Base-by-base conservation (phyloP, 2,888 invertebrate genomes). In the Eugnorisma glareosa region DNA sequence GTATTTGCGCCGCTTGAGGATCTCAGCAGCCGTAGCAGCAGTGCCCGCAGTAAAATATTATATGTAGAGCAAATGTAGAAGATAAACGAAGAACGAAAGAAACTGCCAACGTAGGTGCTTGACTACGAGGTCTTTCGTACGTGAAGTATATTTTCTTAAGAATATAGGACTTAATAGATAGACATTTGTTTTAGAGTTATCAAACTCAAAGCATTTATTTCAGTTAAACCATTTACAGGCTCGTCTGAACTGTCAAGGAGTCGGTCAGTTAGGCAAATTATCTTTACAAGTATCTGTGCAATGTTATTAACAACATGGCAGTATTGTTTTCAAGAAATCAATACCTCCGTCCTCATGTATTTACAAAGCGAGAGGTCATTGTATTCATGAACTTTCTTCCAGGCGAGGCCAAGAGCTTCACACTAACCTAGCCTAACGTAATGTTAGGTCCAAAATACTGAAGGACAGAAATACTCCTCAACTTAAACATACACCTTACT, bases 351-450 rank as follows among this genome's bases (percentile, higher is more conserved):
- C 54, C 54, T 40, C 21, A 15, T 61, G n/a, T 67, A 45, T n/a
- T 24, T 59, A 57, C n/a, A 59, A 51, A 24, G 28, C 24, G 8
- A 79, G 24, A 68, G 68, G 79, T 80, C 81, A 51, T 35, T 74
- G 79, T 57, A 57, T 18, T 64, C 51, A 59, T 45, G 40, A 68
- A 68, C 35, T 68, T 79, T 35, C 48, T 43, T 57, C 59, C 35
- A 24, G 40, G n/a, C 43, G 37, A 13, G 28, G 64, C 70, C 61
- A 59, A 78, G 31, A 54, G 35, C 67, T 45, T 35, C 59, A 6
- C 43, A 77, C 81, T 82, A 82, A 82, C 81, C 81, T 81, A 82
- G 51, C 77, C 77, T 81, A 82, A 81, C 57, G 6, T 64, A 43
- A 71, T 67, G 8, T 64, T 76, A 43, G 48, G 77, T 59, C n/a